phyloP scores from a whole-genome alignment of 2,797 vertebrate species.

The Onychomys leucogaster region DNA sequence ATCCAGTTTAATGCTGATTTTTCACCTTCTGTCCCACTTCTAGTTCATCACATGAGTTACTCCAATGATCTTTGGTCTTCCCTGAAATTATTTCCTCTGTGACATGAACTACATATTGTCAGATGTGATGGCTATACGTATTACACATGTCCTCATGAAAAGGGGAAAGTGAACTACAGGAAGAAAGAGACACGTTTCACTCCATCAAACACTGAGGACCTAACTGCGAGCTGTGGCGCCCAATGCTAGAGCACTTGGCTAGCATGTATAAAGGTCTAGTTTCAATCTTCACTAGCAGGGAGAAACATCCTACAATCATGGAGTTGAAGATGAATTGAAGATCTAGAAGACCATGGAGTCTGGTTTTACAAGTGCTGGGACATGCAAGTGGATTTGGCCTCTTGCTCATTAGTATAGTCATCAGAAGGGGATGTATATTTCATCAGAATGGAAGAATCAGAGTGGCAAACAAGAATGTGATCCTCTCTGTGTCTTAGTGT shows the following conservation, averaged over 20 bases:
- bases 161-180: background rate
- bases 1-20: conserved; percentile 29
- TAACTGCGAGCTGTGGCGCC: background rate
- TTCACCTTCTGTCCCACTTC: rapidly evolving
- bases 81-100: background rate
- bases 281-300: background rate
- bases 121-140: background rate
- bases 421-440: background rate
- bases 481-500: background rate
- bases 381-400: rapidly evolving
- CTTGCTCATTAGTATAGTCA: background rate
- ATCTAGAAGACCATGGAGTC: background rate
- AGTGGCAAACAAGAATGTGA: background rate
- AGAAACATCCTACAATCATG: background rate
- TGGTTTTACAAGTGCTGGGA: background rate
- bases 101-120: background rate
- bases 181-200: background rate
- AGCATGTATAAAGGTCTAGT: background rate
- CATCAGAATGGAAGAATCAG: background rate
- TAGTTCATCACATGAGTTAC: background rate
- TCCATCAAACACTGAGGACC: background rate
- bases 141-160: background rate
- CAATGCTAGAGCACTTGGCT: background rate
- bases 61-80: background rate
- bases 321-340: background rate